Evolutionary conservation across 1,140 invertebrate genomes (phyloP).

Genomic region (Meloidogyne chitwoodi): DNA sequence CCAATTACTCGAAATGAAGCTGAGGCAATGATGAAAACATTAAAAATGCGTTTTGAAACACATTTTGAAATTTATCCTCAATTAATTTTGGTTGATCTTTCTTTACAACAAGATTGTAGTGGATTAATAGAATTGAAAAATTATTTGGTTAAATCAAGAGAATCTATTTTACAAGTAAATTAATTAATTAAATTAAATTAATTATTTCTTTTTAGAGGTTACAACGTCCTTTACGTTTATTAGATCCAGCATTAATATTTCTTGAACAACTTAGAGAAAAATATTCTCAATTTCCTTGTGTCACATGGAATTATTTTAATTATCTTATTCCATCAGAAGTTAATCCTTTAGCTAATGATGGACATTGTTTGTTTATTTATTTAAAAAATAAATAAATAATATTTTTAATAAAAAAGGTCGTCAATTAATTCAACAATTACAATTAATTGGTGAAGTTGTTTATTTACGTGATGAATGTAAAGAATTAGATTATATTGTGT

Average conservation of each 20-base stretch:
- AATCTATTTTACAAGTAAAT: slow-evolving; percentile 44
- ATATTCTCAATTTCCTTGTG: slow-evolving; percentile 67
- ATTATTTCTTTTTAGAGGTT: slow-evolving; percentile 61
- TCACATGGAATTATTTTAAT: slow-evolving; percentile 69
- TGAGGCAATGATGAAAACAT: slow-evolving; percentile 64
- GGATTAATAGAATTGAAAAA: slow-evolving; percentile 66
- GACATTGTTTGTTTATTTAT: slow-evolving; percentile 64
- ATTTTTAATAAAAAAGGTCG: slow-evolving; percentile 53
- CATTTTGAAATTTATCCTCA: slow-evolving; percentile 66
- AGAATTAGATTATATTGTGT: slow-evolving; percentile 69
- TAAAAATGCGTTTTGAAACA: slow-evolving; percentile 63
- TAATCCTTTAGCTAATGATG: slow-evolving; percentile 70
- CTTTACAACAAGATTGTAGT: slow-evolving; percentile 65
- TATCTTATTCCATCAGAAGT: slow-evolving; percentile 67
- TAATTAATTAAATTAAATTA: too few species aligned
- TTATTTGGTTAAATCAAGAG: slow-evolving; percentile 61
- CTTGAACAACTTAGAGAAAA: slow-evolving; percentile 65
- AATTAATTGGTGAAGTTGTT: slow-evolving; percentile 68
- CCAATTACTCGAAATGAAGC: slow-evolving; percentile 66
- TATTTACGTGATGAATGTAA: slow-evolving; percentile 64
- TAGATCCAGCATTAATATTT: slow-evolving; percentile 67
- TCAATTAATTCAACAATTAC: slow-evolving; percentile 70
- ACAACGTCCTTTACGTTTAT: slow-evolving; percentile 67
- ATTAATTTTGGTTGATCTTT: slow-evolving; percentile 66
- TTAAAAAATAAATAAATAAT: background rate